These are phyloP conservation scores for Lymantria monacha DNA, from an alignment of 2,888 invertebrate genomes.

Conservation along the genomic window DNA sequence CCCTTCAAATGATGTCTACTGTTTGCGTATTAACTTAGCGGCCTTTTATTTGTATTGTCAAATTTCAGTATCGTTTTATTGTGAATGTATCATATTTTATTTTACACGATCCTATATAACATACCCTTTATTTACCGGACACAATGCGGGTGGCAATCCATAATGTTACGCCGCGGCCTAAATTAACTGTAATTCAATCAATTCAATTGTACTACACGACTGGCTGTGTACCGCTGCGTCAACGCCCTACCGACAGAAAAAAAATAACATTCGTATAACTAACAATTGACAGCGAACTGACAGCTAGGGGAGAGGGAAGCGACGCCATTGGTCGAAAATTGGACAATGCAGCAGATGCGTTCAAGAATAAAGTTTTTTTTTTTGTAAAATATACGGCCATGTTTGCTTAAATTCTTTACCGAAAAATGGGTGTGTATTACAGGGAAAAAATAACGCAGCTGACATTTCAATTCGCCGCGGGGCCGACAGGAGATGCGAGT, in stretches of 20 bases:
- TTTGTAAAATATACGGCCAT: slow-evolving; percentile 58
- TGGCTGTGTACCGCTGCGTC: slow-evolving; percentile 69
- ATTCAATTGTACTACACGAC: slow-evolving; percentile 74
- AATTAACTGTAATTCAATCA: slow-evolving; percentile 79
- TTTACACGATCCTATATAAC: slow-evolving; percentile 15
- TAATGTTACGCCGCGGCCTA: slow-evolving; percentile 57
- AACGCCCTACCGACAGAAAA: slow-evolving; percentile 69
- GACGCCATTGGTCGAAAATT: slow-evolving; percentile 70
- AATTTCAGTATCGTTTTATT: too few species aligned
- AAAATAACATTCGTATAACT: slow-evolving; percentile 68
- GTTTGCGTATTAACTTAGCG: too few species aligned
- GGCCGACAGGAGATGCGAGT: slow-evolving; percentile 63
- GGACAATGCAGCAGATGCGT: slow-evolving; percentile 79
- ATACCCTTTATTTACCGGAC: slow-evolving; percentile 54
- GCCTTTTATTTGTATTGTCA: too few species aligned
- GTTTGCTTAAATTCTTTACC: slow-evolving; percentile 71
- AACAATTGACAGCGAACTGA: slow-evolving; percentile 73
- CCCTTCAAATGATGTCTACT: too few species aligned
- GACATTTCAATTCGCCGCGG: slow-evolving; percentile 64
- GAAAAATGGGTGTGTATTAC: slow-evolving; percentile 52
- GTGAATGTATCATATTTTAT: neutral
- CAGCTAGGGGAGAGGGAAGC: slow-evolving; percentile 76
- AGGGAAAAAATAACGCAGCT: slow-evolving; percentile 53
- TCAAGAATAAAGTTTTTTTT: slow-evolving; percentile 50
- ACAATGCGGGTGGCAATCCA: slow-evolving; percentile 76